These are phyloP conservation scores for Notodonta dromedarius DNA, from an alignment of 2,888 invertebrate species.

Conservation along the genomic window DNA sequence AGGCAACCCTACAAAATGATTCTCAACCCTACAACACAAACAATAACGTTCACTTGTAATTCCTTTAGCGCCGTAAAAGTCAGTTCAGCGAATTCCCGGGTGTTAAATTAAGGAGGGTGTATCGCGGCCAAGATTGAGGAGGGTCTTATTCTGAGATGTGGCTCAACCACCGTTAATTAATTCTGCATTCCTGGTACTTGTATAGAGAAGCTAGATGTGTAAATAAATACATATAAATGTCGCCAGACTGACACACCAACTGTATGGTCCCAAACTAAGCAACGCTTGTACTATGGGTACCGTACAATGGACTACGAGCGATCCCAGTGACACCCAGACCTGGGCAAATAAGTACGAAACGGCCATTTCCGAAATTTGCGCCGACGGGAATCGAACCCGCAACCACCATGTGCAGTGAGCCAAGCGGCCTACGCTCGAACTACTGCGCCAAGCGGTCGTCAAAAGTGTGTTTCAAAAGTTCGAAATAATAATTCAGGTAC, in stretches of 20 bases:
- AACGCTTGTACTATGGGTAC: no score
- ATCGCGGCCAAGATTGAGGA: slow-evolving; percentile 53
- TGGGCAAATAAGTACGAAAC: no score
- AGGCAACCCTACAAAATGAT: neutral
- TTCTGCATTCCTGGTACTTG: slow-evolving; percentile 45
- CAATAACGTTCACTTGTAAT: slow-evolving; percentile 30
- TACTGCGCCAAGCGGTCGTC: no score
- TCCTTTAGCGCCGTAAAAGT: slow-evolving; percentile 54
- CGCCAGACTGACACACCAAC: neutral
- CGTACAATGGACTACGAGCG: no score
- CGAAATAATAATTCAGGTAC: no score
- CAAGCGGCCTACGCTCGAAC: no score
- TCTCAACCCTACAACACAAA: neutral
- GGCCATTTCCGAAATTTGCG: no score
- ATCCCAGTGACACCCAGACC: no score
- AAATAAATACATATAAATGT: slow-evolving; percentile 1
- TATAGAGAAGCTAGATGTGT: neutral
- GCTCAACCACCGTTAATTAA: slow-evolving; percentile 56
- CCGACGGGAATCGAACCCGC: no score
- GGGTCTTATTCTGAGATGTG: slow-evolving; percentile 57
- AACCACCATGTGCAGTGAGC: no score
- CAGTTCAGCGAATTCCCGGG: slow-evolving; percentile 51
- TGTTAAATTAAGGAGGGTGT: slow-evolving; percentile 50
- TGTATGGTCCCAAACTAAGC: no score
- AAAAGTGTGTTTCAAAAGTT: no score